Percentiles rank a stretch among this genome's conserved stretches.
These are phyloP conservation scores for Enteromius afrohamiltoni DNA, from an alignment of 2,797 vertebrate species.

Conservation along the genomic window DNA sequence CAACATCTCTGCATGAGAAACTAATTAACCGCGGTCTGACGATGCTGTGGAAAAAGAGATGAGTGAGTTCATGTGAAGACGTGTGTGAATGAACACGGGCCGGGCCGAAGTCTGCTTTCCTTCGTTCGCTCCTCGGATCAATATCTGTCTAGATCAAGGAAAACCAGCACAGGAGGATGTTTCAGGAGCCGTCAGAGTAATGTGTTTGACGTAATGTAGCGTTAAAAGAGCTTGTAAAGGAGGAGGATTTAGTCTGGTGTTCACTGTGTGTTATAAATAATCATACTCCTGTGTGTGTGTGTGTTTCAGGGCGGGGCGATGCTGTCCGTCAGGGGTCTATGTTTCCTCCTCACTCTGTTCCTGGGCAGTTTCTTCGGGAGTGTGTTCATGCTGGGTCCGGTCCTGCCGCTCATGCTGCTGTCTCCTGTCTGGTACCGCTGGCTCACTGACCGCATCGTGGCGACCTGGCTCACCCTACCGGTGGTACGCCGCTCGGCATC, in stretches of 20 bases:
- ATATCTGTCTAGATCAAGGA: too few relatives aligned
- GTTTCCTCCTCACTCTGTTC: slow-evolving; percentile 90
- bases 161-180: too few relatives aligned
- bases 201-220: too few relatives aligned
- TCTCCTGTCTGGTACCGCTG: slow-evolving; percentile 95
- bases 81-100: too few relatives aligned
- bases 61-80: background rate
- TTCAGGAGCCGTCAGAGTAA: too few relatives aligned
- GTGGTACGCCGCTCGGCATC: slow-evolving; percentile 80
- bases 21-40: background rate
- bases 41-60: background rate
- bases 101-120: background rate
- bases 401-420: slow-evolving; percentile 92
- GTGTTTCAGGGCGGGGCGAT: slow-evolving; percentile 71
- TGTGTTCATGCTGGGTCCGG: slow-evolving; percentile 92
- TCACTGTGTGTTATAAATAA: too few relatives aligned
- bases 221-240: too few relatives aligned
- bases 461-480: slow-evolving; percentile 95
- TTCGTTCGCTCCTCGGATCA: background rate
- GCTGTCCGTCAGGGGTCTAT: slow-evolving; percentile 90
- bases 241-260: too few relatives aligned
- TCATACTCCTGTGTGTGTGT: too few relatives aligned
- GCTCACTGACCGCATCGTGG: slow-evolving; percentile 91
- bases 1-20: background rate
- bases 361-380: slow-evolving; percentile 94